phyloP scores from a whole-genome alignment of 2,113 vertebrate species.

The Telmatochromis sp. region DNA sequence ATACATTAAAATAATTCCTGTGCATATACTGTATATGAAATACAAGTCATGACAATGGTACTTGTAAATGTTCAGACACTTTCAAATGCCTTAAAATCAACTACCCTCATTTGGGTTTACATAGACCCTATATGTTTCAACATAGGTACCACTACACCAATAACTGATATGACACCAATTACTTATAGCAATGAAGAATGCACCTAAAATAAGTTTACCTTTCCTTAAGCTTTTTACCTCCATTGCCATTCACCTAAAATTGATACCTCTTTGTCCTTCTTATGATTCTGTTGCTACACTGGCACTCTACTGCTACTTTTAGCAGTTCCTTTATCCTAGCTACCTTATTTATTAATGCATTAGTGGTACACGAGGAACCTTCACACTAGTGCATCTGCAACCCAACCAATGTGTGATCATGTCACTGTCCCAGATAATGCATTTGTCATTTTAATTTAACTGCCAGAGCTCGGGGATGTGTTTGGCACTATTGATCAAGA shows the following conservation, averaged over 20 bases:
- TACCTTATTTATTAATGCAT: background rate
- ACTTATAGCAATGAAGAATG: background rate
- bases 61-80: background rate
- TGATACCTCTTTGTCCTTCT: background rate
- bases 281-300: background rate
- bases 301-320: background rate
- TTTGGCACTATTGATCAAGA: background rate
- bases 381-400: background rate
- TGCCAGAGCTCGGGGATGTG: background rate
- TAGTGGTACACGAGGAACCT: background rate
- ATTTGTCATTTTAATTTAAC: background rate
- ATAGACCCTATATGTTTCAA: background rate
- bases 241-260: background rate
- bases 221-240: background rate
- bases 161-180: background rate
- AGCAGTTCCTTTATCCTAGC: background rate
- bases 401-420: background rate
- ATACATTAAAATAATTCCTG: background rate
- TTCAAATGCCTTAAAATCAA: background rate
- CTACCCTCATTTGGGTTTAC: background rate
- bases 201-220: background rate
- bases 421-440: background rate
- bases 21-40: background rate
- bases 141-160: background rate
- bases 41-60: background rate